Base-by-base conservation (phyloP, 2,113 vertebrate species). In the Esox niger region DNA sequence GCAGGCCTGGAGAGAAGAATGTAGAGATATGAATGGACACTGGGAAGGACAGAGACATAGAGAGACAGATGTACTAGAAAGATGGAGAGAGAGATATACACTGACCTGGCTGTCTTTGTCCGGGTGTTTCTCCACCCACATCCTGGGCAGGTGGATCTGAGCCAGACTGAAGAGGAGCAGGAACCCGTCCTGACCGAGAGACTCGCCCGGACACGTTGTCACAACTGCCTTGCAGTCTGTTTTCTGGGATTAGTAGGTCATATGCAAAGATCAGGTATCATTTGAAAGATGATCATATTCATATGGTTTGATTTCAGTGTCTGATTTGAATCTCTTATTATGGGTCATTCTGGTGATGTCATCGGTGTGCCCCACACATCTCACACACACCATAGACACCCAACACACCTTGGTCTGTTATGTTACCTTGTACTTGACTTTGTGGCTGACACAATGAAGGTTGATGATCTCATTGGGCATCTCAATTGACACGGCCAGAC, bases 71-170 rank as follows among this genome's bases (percentile, higher is more conserved):
- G 21, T 11, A 56, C 8, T 32, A 29, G 32, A 64, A 8, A 56
- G 21, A 26, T 7, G 15, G 54, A 56, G 3, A 11, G 10, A 56
- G 1, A 59, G n/a, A 62, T 23, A 66, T 30, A 54, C 52, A 15
- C 23, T 38, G 80, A 94, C 93, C 91, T 96, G 91, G 31, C 89
- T 95, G 73, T 90, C 88, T 81, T 94, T 93, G 56, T 93, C 88
- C 20, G 92, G 93, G 84, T 95, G 91, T 47, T 92, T 92, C 78
- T 96, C 94, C 68, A 95, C 92, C 91, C 94, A 94, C 93, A 95
- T 97, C 83, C 93, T 90, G 76, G 92, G 92, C 30, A 93, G 85
- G 80, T 93, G 90, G 0, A 88, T 75, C 63, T 93, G 68, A 71
- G 82, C 81, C 84, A 95, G 82, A 57, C 57, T 79, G 69, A 96